Evolutionary conservation across 2,113 vertebrate species (phyloP), one percentile per base, ranked within the genome.

Genomic region (Diadophis punctatus): DNA sequence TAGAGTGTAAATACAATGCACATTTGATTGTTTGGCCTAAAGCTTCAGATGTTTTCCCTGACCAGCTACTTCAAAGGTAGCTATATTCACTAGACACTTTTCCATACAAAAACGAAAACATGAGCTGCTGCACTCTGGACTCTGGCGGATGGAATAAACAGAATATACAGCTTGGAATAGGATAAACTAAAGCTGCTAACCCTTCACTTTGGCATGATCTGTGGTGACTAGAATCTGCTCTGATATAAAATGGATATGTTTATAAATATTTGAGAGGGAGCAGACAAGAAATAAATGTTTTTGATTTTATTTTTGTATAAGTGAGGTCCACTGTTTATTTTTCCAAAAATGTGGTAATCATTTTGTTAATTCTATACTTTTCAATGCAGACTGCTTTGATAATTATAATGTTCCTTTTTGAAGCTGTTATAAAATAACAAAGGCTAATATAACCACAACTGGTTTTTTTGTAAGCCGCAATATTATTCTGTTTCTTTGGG

Each of bases 401-500:
- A 89, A 87, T 94, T n/a, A 60, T 0, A 87, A 92, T 34, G 20
- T 53, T 89, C 25, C 3, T 51, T 60, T 9, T 14, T 92, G 34
- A 92, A 51, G 23, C 92, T 93, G 56, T 58, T 3, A 0, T 56
- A 86, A 16, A 90, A 30, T 55, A 60, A 80, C 58, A 34, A 48
- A 4, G 27, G 0, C 1, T 89, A 93, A 94, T 68, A 30, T 55
- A 93, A 52, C 25, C 86, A 86, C 0, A 0, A 55, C 68, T 90
- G 9, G n/a, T 39, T 80, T 43, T 68, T 43, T 43, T 43, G 93
- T 51, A 43, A 0, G 30, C 27, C 49, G 0, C 39, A 88, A 90
- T 49, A 58, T 96, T 55, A 0, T 0, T 87, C 39, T 92, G 27
- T 93, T 95, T 93, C 90, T 18, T 86, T 95, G 63, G 90, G 30